Percentiles rank a stretch among this genome's conserved stretches.
These are phyloP conservation scores for Otolemur garnettii DNA, from an alignment of 2,113 vertebrate genomes.

Conservation along the genomic window DNA sequence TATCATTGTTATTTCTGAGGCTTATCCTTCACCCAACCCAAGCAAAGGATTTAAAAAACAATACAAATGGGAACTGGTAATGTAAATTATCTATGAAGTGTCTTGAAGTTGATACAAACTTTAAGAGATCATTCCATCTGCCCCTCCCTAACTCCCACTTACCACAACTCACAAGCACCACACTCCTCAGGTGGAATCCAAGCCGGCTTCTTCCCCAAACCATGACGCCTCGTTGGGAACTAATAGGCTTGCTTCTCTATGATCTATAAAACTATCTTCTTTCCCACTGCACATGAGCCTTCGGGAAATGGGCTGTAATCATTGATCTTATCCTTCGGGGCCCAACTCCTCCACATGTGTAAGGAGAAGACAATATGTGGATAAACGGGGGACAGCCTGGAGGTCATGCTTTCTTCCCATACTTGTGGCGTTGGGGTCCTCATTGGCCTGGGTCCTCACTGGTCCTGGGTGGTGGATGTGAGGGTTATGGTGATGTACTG, in stretches of 20 bases:
- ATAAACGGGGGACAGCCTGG: fast-evolving
- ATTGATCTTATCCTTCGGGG: not conserved
- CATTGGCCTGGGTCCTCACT: not conserved
- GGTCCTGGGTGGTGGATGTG: fast-evolving
- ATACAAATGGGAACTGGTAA: not conserved
- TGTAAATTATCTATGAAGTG: fast-evolving
- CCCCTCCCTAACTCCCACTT: not conserved
- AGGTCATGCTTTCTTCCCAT: fast-evolving
- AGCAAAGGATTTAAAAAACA: not conserved
- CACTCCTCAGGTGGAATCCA: not conserved
- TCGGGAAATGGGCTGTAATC: not conserved
- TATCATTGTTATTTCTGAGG: not conserved
- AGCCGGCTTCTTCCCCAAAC: fast-evolving
- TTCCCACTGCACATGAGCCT: not conserved
- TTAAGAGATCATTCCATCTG: not conserved
- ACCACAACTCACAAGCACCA: fast-evolving
- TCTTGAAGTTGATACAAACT: not conserved
- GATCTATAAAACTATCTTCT: not conserved
- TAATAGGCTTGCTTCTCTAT: not conserved
- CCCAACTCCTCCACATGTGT: fast-evolving
- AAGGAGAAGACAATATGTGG: not conserved
- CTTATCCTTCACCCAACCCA: not conserved
- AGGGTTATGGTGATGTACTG: fast-evolving
- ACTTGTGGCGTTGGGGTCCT: fast-evolving
- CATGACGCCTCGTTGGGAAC: not conserved